Evolutionary conservation across 2,113 vertebrate species (phyloP).

Genomic region (Micromys minutus): DNA sequence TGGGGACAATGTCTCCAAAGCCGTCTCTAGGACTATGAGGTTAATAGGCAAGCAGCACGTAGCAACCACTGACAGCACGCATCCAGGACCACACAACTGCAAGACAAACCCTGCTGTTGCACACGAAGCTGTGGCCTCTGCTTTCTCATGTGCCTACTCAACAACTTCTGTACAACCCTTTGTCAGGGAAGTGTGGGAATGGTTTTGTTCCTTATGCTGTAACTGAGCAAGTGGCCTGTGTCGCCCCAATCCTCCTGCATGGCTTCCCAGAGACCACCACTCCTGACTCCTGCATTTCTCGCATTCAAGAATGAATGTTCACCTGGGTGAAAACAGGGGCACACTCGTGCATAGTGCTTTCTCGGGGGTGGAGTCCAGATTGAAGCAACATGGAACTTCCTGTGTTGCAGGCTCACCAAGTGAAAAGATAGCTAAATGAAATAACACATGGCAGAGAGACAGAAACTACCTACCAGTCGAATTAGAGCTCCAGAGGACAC

Average conservation of each 20-base stretch:
- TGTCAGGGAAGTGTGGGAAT: constrained; percentile 26
- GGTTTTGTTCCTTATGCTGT: constrained; percentile 1
- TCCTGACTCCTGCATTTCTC: background rate
- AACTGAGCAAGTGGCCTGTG: background rate
- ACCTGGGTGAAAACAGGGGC: background rate
- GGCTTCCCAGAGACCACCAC: background rate
- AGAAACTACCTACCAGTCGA: background rate
- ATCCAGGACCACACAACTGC: constrained; percentile 61
- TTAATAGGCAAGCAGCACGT: constrained; percentile 55
- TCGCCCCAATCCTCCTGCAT: background rate
- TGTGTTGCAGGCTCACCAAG: background rate
- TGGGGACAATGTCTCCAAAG: constrained; percentile 23
- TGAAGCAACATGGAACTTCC: background rate
- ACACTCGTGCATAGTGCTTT: background rate
- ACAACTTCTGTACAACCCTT: constrained; percentile 45
- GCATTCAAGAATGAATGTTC: background rate
- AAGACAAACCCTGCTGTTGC: constrained; percentile 67
- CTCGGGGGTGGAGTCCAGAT: background rate
- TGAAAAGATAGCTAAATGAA: constrained; percentile 8
- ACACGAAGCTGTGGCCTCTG: constrained; percentile 29
- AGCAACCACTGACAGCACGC: constrained; percentile 57
- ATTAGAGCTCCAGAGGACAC: background rate
- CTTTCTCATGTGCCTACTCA: constrained; percentile 16
- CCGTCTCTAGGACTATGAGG: constrained; percentile 39
- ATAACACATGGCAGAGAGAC: background rate